Base-by-base conservation (phyloP, 2,888 invertebrate genomes). In the Horisme vitalbata region DNA sequence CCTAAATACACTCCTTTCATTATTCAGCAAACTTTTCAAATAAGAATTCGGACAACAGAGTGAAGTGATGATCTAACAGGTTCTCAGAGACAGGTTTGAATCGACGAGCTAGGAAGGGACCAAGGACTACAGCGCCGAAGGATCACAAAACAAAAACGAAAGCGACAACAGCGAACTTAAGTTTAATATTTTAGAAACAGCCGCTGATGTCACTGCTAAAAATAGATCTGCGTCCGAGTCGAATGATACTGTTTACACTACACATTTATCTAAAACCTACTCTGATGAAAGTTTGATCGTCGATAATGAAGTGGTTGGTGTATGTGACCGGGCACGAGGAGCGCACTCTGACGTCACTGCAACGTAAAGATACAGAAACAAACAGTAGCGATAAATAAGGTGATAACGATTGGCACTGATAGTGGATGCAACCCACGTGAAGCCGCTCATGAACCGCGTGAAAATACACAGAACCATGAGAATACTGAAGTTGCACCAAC, bases 301-400 rank as follows among this genome's bases (percentile, higher is more conserved):
- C 43, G 54, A 54, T 54, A 55, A 41, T 50, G 34, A 47, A 43
- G 56, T 56, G 52, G 35, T 43, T 55, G 47, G 59, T 56, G 52
- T 62, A 62, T 64, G 63, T 61, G 31, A 46, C 23, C 11, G 48
- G 50, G 52, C 62, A 54, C 57, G 57, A 47, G 45, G 32, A 41
- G 50, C 53, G 50, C 34, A 28, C 41, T 39, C 52, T 82, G 80
- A 84, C 82, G 83, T 83, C 82, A 78, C 53, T 56, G 41, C 59
- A 64, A 77, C 82, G 81, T 76, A 78, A 76, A 78, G 77, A 80
- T 80, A 82, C 71, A 81, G 81, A 77, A 78, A 80, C 83, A 82
- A 81, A 81, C 83, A 82, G 83, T 77, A 77, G 83, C 78, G 85
- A 84, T 85, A 84, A 75, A 66, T 59, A 63, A 57, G 59, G 53